Evolutionary conservation across 1,140 invertebrate genomes (phyloP).

Genomic region (Micrasema longulum): DNA sequence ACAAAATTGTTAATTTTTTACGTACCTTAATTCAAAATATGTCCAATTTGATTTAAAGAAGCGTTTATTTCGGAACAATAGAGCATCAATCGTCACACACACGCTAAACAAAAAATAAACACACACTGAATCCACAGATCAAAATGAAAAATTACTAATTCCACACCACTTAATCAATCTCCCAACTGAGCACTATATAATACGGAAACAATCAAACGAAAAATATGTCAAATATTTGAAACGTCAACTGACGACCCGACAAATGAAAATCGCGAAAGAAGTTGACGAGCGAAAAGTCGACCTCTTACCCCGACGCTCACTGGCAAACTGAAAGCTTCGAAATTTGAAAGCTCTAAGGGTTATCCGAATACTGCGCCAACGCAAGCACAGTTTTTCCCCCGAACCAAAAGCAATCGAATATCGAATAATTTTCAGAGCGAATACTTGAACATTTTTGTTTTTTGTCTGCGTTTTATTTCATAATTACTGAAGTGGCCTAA

Average conservation of each 20-base stretch:
- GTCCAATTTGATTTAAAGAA: background rate
- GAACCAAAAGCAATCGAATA: background rate
- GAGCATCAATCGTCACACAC: conserved; percentile 7
- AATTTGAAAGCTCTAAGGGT: conserved; percentile 29
- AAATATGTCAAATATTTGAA: conserved; percentile 10
- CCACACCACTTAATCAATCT: background rate
- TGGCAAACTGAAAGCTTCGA: conserved; percentile 32
- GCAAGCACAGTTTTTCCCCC: background rate
- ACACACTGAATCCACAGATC: conserved; percentile 4
- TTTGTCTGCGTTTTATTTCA: background rate
- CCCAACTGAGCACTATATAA: background rate
- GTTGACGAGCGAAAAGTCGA: conserved; percentile 4
- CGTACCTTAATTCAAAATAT: background rate
- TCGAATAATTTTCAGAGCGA: background rate
- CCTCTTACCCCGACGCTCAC: conserved; percentile 25
- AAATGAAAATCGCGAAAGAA: conserved; percentile 25
- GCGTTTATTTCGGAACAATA: background rate
- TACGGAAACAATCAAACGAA: conserved; percentile 8
- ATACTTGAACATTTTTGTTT: background rate
- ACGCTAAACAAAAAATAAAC: conserved; percentile 15
- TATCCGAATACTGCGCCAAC: background rate
- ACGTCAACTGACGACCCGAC: conserved; percentile 12
- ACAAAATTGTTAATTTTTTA: background rate
- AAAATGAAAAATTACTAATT: background rate
- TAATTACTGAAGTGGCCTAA: conserved; percentile 6